phyloP scores from a whole-genome alignment of 2,113 vertebrate genomes.

The Casuarius casuarius region DNA sequence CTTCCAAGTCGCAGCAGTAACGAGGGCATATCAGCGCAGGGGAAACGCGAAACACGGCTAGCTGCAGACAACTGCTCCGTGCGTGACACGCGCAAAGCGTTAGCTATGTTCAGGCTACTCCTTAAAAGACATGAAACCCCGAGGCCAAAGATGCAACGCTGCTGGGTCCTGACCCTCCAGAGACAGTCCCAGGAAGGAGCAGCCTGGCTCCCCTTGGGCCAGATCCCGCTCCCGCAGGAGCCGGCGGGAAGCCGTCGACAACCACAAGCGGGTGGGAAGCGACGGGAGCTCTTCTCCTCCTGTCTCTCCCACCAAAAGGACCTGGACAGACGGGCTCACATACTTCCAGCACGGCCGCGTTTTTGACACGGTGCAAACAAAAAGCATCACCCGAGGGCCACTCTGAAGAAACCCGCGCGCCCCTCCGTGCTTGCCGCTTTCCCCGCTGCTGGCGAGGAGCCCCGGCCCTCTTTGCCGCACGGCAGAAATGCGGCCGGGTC shows the following conservation, averaged over 20 bases:
- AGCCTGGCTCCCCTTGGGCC: neutral
- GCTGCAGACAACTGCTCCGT: neutral
- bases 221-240: neutral
- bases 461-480: neutral
- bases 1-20: neutral
- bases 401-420: neutral
- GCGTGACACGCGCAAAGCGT: fast-evolving
- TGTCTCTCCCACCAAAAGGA: no score
- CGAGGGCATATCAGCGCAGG: neutral
- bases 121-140: neutral
- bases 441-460: no score
- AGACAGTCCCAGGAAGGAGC: neutral
- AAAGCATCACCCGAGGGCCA: no score
- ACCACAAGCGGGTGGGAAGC: neutral
- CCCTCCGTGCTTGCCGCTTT: neutral
- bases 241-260: neutral
- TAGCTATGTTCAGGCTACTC: neutral
- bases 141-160: neutral
- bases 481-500: neutral
- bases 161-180: neutral
- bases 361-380: no score
- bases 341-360: no score
- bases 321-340: no score
- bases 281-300: no score
- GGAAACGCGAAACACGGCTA: neutral